These are phyloP conservation scores for Galleria mellonella DNA, from an alignment of 1,140 invertebrate genomes.

Conservation along the genomic window DNA sequence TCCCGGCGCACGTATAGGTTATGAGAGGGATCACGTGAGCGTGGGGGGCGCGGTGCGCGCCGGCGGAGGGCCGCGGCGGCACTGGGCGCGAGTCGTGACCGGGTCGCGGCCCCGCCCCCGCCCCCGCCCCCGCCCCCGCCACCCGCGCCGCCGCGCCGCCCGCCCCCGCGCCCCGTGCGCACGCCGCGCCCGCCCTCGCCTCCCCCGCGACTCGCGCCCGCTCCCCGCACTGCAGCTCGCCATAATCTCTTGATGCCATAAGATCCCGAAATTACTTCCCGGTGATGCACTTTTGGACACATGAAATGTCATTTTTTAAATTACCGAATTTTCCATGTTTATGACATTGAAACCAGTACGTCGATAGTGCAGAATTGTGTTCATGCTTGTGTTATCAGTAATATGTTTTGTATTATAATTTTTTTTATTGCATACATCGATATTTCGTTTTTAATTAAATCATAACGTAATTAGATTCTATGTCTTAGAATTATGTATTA, in stretches of 20 bases:
- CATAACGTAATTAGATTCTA: too few species aligned
- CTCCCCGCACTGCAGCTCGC: constrained; percentile 58
- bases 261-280: constrained; percentile 60
- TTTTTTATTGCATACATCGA: too few species aligned
- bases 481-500: too few species aligned
- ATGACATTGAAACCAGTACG: too few species aligned
- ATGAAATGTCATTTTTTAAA: too few species aligned
- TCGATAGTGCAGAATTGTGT: too few species aligned
- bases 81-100: constrained; percentile 59
- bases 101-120: constrained; percentile 37
- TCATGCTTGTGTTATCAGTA: too few species aligned
- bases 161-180: constrained; percentile 6
- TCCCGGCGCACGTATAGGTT: too few species aligned
- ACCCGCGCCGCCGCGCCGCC: constrained; percentile 12
- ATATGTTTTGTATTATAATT: too few species aligned
- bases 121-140: neutral
- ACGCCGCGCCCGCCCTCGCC: constrained; percentile 11
- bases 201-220: constrained; percentile 21
- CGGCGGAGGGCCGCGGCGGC: constrained; percentile 59
- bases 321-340: too few species aligned
- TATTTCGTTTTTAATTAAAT: too few species aligned
- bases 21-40: neutral
- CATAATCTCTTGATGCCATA: constrained; percentile 56
- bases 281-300: constrained; percentile 51
- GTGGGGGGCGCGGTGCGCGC: constrained; percentile 46